Evolutionary conservation across 2,888 invertebrate genomes (phyloP).

Genomic region (Antheraea yamamai): DNA sequence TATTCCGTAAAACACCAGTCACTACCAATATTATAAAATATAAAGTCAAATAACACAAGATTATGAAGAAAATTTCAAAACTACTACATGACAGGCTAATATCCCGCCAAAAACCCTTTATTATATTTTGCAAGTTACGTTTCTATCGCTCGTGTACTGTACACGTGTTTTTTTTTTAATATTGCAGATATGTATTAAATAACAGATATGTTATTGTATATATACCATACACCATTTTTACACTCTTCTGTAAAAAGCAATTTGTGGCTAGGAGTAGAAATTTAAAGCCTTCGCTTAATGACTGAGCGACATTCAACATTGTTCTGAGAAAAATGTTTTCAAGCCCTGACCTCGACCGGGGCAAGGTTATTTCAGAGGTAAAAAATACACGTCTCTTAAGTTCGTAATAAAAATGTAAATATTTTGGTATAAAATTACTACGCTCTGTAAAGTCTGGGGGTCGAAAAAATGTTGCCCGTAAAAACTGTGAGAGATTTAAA

Average conservation of each 20-base stretch:
- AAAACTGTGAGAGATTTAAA: not conserved
- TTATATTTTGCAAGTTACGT: too few relatives aligned
- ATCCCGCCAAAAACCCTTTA: too few relatives aligned
- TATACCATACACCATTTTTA: not conserved
- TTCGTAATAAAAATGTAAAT: not conserved
- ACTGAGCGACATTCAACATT: not conserved
- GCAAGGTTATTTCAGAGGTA: not conserved
- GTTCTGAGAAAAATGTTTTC: not conserved
- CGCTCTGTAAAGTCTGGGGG: not conserved
- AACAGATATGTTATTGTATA: too few relatives aligned
- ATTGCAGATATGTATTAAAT: too few relatives aligned
- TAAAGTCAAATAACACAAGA: too few relatives aligned
- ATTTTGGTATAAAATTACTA: not conserved
- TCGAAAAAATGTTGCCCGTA: not conserved
- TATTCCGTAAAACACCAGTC: too few relatives aligned
- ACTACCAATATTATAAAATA: too few relatives aligned
- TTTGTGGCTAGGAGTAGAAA: not conserved
- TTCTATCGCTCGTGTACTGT: too few relatives aligned
- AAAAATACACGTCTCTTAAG: not conserved
- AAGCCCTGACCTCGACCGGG: constrained; percentile 1
- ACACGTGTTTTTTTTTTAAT: too few relatives aligned
- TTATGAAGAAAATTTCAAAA: too few relatives aligned
- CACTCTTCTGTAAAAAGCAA: not conserved
- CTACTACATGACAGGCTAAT: too few relatives aligned
- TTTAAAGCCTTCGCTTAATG: not conserved